Percentiles rank a stretch among this genome's conserved stretches.
These are phyloP conservation scores for Pardalotus punctatus DNA, from an alignment of 2,113 vertebrate species.

Conservation along the genomic window DNA sequence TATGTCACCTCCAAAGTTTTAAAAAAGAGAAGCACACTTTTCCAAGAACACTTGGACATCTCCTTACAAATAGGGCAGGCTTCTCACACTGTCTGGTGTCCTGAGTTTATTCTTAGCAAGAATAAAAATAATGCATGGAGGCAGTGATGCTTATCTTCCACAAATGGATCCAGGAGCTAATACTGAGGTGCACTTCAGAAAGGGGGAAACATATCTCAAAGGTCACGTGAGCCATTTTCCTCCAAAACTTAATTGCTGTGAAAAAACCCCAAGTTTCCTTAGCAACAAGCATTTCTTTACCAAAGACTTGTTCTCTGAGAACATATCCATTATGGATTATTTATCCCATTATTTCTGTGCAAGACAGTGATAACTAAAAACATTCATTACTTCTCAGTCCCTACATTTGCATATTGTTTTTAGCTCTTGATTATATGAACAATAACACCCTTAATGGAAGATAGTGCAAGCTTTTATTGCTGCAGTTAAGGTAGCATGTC, in stretches of 20 bases:
- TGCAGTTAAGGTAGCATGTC: not conserved
- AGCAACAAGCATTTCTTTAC: not conserved
- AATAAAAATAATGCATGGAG: not conserved
- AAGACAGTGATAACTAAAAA: not conserved
- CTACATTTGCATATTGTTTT: not conserved
- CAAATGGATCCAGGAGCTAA: not conserved
- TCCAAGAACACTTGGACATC: not conserved
- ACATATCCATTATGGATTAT: not conserved
- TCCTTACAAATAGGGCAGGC: not conserved
- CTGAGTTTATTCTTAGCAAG: not conserved
- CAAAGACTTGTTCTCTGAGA: not conserved
- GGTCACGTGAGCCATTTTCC: not conserved
- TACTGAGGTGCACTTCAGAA: fast-evolving
- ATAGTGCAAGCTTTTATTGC: not conserved
- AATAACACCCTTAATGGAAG: not conserved
- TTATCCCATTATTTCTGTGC: not conserved
- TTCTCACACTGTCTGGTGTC: not conserved
- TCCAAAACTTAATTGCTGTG: not conserved
- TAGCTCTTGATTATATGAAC: not conserved
- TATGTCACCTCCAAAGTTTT: not conserved
- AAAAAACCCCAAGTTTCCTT: not conserved
- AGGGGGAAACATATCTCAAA: not conserved
- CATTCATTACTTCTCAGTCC: not conserved
- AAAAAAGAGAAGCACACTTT: not conserved
- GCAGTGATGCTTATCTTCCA: not conserved